Evolutionary conservation across 2,113 vertebrate species (phyloP).

Genomic region (Nothoprocta perdicaria): DNA sequence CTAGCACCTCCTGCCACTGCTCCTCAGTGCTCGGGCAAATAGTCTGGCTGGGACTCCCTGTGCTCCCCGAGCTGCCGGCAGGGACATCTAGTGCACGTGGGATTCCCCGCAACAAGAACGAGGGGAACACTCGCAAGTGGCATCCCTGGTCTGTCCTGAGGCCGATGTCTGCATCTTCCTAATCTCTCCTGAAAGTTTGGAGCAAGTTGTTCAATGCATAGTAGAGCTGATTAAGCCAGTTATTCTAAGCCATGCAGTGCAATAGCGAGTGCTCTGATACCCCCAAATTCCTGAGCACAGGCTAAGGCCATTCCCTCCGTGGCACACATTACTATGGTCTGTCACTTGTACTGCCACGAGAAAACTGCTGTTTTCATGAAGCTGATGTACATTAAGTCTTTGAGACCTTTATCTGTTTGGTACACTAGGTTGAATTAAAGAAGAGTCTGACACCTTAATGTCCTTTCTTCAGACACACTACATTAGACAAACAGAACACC

Average conservation of each 20-base stretch:
- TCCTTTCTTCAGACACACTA: not conserved
- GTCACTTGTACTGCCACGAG: not conserved
- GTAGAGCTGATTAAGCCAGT: not conserved
- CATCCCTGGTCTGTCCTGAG: not conserved
- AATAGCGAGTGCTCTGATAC: not conserved
- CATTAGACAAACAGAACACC: not conserved
- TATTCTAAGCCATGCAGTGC: not conserved
- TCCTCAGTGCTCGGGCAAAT: too few relatives aligned
- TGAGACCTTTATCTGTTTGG: not conserved
- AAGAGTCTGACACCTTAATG: not conserved
- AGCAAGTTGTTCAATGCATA: not conserved
- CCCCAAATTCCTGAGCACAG: not conserved
- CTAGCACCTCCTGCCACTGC: not conserved
- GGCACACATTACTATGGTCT: not conserved
- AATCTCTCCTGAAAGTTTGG: not conserved
- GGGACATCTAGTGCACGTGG: not conserved
- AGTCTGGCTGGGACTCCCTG: not conserved
- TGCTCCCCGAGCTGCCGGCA: not conserved
- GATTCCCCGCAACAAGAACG: not conserved
- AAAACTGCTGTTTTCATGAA: not conserved
- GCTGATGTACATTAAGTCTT: not conserved
- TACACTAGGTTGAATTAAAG: not conserved
- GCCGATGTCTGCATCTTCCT: not conserved
- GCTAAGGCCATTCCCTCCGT: not conserved
- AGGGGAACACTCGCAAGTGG: not conserved